These are phyloP conservation scores for Callospermophilus lateralis DNA, from an alignment of 2,113 vertebrate genomes.

Conservation along the genomic window DNA sequence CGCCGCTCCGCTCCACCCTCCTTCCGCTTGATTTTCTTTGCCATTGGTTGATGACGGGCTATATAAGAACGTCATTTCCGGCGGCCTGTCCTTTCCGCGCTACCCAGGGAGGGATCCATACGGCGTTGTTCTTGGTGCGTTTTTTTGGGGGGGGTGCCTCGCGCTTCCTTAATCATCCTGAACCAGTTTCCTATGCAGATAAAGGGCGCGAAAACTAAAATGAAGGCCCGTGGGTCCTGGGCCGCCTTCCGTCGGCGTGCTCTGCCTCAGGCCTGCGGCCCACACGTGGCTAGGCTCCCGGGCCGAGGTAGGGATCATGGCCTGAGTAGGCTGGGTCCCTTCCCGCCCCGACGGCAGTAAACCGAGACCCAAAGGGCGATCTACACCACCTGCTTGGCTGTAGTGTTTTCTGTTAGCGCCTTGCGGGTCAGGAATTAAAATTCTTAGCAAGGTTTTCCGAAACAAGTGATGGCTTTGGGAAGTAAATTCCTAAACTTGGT, in stretches of 20 bases:
- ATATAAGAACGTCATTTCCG: conserved; percentile 83
- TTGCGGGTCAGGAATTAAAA: neutral
- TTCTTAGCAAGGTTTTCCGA: neutral
- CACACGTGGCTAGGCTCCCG: neutral
- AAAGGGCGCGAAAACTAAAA: accelerated
- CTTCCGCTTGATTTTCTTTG: neutral
- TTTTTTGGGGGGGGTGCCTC: accelerated
- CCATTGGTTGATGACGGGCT: conserved; percentile 59
- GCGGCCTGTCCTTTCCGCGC: conserved; percentile 67
- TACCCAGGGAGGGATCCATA: conserved; percentile 83
- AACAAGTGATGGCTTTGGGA: accelerated
- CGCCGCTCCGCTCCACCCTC: neutral
- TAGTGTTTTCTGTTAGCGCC: accelerated
- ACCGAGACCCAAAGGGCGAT: neutral
- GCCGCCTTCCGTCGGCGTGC: accelerated
- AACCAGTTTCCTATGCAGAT: accelerated
- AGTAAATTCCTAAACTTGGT: neutral
- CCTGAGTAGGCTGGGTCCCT: too few relatives aligned
- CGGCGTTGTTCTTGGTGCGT: conserved; percentile 95
- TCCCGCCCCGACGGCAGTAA: too few relatives aligned
- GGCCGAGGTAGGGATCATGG: too few relatives aligned
- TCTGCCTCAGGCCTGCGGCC: accelerated
- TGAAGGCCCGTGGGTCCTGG: accelerated
- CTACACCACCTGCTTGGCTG: accelerated
- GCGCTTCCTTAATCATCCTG: accelerated